Evolutionary conservation across 2,113 vertebrate genomes (phyloP), one percentile per base, ranked within the genome.

Genomic region (Daboia siamensis): DNA sequence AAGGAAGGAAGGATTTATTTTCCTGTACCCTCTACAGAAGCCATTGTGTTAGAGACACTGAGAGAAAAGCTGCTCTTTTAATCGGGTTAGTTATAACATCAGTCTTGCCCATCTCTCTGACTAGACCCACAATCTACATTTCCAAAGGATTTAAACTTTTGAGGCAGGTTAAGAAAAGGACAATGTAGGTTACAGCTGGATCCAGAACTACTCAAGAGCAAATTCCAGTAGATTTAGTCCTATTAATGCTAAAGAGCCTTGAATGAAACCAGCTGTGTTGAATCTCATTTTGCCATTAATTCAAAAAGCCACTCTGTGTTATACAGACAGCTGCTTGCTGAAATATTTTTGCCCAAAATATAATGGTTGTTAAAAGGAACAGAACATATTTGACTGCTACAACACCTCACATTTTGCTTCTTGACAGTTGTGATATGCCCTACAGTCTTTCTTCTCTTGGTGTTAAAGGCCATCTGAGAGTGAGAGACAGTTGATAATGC

Each of bases 401-500:
- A 51, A 17, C 20, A 87, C 26, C 5, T 24, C 21, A n/a, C 55
- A 13, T 57, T 92, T 69, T n/a, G 21, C 39, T 33, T 74, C 12
- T 80, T 26, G 29, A 24, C 23, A 2, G 48, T n/a, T 52, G n/a
- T 44, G 74, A 44, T 80, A 80, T 80, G 33, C 33, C 74, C 69
- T 0, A 17, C 39, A 86, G 10, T 85, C n/a, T 87, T 4, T 87
- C 86, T n/a, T 10, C 39, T 54, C 44, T 52, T 56, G 87, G 93
- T 55, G 93, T 94, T 93, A 92, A 86, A 93, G 90, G 87, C 92
- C 93, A 90, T 24, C 0, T 33, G 56, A 87, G 69, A 92, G 90
- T 57, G n/a, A 39, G 33, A 74, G 48, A 86, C 3, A 7, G 92
- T 94, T 95, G 94, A 95, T 96, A 51, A 89, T 87, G n/a, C 92